A percentile compares a stretch with the other conserved stretches of the same genome.
phyloP scores from a whole-genome alignment of 37 sponge, comb jelly and placozoan genomes.

The Oscarella lobularis region DNA sequence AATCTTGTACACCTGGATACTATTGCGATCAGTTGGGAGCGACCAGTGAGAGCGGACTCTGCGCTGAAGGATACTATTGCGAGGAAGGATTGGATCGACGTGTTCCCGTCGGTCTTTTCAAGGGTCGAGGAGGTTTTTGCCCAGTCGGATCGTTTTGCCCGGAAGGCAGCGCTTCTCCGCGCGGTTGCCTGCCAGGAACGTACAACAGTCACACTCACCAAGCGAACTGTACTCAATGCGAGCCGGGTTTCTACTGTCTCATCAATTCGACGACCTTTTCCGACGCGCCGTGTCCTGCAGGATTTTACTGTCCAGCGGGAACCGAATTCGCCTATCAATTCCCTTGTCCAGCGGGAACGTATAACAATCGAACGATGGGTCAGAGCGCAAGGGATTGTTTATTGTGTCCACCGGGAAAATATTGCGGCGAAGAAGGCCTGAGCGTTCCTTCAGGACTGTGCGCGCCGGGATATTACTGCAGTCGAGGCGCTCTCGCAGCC shows the following conservation, averaged over 20 bases:
- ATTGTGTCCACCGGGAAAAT: constrained; percentile 7
- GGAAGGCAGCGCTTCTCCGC: neutral
- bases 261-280: neutral
- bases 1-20: neutral
- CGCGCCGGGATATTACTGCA: constrained; percentile 23
- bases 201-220: neutral
- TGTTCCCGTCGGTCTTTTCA: too few species aligned
- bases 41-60: constrained; percentile 6
- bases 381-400: neutral
- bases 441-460: neutral
- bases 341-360: constrained; percentile 11
- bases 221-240: constrained; percentile 17
- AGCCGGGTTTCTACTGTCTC: constrained; percentile 13
- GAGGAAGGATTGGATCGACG: constrained; percentile 12
- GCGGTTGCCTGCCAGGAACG: neutral
- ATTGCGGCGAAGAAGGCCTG: neutral
- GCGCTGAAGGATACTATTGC: constrained; percentile 25
- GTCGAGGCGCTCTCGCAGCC: neutral
- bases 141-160: constrained; percentile 15
- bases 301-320: constrained; percentile 27
- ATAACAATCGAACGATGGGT: neutral
- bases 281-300: constrained; percentile 10
- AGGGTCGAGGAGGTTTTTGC: constrained; percentile 11
- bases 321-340: neutral
- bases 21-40: neutral